Base-by-base conservation (phyloP, 2,113 vertebrate genomes). In the Collichthys lucidus region DNA sequence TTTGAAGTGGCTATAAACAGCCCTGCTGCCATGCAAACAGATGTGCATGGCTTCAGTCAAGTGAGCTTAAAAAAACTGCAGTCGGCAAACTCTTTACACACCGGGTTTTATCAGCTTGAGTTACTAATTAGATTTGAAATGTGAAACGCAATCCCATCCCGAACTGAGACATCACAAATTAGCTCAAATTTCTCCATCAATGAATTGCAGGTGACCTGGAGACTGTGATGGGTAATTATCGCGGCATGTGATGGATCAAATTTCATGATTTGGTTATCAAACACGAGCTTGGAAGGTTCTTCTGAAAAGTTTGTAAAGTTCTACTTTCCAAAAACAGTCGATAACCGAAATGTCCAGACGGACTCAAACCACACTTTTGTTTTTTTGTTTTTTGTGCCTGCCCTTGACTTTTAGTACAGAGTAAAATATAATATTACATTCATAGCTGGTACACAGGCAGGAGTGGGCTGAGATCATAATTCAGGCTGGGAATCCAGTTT, bases 1-100 rank as follows among this genome's bases (percentile, higher is more conserved):
- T 80, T 80, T 84, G 68, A 78, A 76, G 62, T 52, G 52, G 56
- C 60, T 11, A 2, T 69, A 87, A 78, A 52, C 24, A 17, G 55
- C 19, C n/a, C 35, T 65, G 59, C 59, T 69, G 61, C 60, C 49
- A 16, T 78, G 29, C 29, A 72, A 73, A 70, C 60, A 71, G 72
- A 80, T 76, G 52, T 50, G 24, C 35, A 60, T 2, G 2, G 46
- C 53, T 49, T 47, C 42, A 52, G 55, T 19, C 40, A 68, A 68
- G 12, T 63, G 7, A 35, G 49, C 47, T 40, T 11, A 73, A 40
- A 57, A 29, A 29, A 87, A 69, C 12, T 59, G n/a, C 42, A 47
- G 4, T 19, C 59, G 22, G 31, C 14, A 67, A 40, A 69, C n/a
- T 65, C 31, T 59, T 26, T 49, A 14, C 16, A 46, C 17, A 4